These are phyloP conservation scores for Zaprionus taronus DNA, from an alignment of 1,140 invertebrate species.

Conservation along the genomic window DNA sequence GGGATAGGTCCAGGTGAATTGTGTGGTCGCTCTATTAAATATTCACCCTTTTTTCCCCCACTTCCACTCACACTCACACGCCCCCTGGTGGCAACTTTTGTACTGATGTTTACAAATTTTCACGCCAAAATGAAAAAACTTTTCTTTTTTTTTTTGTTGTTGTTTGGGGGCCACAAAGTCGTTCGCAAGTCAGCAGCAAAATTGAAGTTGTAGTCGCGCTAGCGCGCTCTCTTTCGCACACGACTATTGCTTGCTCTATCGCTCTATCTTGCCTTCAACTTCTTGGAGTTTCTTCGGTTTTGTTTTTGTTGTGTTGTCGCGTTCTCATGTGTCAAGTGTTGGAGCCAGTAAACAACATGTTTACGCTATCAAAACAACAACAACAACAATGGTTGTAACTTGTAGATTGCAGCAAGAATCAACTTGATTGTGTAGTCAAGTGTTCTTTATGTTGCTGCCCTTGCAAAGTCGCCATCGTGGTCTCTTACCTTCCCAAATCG, in stretches of 20 bases:
- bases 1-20: slow-evolving; percentile 24
- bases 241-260: neutral
- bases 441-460: slow-evolving; percentile 16
- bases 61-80: slow-evolving; percentile 12
- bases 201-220: slow-evolving; percentile 25
- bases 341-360: slow-evolving; percentile 65
- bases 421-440: slow-evolving; percentile 19
- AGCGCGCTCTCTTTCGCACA: neutral
- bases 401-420: slow-evolving; percentile 10
- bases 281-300: slow-evolving; percentile 4
- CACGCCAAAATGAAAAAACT: slow-evolving; percentile 80
- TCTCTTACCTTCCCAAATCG: neutral
- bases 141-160: slow-evolving; percentile 33
- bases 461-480: slow-evolving; percentile 13
- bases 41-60: slow-evolving; percentile 69
- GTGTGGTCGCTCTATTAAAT: slow-evolving; percentile 69
- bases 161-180: slow-evolving; percentile 29
- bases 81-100: slow-evolving; percentile 11
- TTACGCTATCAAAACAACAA: slow-evolving; percentile 33
- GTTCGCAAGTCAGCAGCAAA: slow-evolving; percentile 46
- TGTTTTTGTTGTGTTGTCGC: slow-evolving; percentile 30
- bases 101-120: slow-evolving; percentile 80
- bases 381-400: slow-evolving; percentile 8
- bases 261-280: slow-evolving; percentile 22
- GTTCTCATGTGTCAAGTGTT: slow-evolving; percentile 78